Evolutionary conservation across 2,888 invertebrate species (phyloP).

Genomic region (Calliphora vomitoria): DNA sequence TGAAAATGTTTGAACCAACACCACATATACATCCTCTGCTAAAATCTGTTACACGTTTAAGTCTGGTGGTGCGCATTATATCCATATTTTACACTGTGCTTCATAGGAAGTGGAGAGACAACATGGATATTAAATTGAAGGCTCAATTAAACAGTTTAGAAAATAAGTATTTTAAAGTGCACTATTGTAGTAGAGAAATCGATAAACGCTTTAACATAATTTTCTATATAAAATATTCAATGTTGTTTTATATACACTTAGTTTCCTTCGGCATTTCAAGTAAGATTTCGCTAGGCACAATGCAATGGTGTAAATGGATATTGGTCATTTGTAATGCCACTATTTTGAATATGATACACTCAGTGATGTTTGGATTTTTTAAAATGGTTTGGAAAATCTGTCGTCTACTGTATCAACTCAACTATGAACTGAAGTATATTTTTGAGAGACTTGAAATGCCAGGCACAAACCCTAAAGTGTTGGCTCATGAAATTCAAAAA

Average conservation of each 20-base stretch:
- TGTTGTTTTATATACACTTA: constrained; percentile 4
- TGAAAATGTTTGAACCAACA: not conserved
- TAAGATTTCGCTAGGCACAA: not conserved
- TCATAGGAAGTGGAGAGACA: constrained; percentile 28
- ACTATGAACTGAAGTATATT: constrained; percentile 16
- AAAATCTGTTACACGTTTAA: not conserved
- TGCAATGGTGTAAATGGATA: not conserved
- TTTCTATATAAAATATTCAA: constrained; percentile 1
- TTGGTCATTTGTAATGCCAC: not conserved
- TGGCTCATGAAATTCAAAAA: constrained; percentile 7
- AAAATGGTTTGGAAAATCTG: constrained; percentile 42
- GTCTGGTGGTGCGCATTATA: not conserved
- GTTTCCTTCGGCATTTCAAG: not conserved
- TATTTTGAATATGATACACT: constrained; percentile 12
- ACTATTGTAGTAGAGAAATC: not conserved
- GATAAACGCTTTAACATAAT: constrained; percentile 33
- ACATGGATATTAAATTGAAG: not conserved
- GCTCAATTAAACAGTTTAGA: constrained; percentile 9
- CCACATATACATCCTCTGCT: constrained; percentile 46
- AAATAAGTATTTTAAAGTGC: not conserved
- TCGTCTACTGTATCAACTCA: constrained; percentile 43
- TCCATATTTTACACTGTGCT: constrained; percentile 13
- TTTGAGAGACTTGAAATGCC: not conserved
- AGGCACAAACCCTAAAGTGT: not conserved
- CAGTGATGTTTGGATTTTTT: constrained; percentile 50